These are phyloP conservation scores for Phataginus tetradactyla DNA, from an alignment of 2,797 vertebrate genomes.

Conservation along the genomic window DNA sequence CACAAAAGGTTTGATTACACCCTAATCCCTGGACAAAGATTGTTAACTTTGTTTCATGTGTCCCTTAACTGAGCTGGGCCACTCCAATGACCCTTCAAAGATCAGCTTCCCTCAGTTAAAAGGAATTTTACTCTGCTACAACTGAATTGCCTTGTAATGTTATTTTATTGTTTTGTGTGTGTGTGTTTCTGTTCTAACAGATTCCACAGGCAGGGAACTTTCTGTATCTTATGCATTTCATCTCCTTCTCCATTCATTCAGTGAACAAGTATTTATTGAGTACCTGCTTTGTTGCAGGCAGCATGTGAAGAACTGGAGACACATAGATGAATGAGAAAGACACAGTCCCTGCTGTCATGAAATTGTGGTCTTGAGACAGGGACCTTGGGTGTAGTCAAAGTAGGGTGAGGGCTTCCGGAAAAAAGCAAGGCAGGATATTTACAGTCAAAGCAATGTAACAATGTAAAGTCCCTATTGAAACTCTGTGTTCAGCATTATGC, in stretches of 20 bases:
- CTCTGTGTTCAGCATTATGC: too few relatives aligned
- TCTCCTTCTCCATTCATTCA: neutral
- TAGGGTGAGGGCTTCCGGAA: too few relatives aligned
- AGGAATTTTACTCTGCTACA: neutral
- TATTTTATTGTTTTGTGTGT: neutral
- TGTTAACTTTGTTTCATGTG: neutral
- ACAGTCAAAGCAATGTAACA: too few relatives aligned
- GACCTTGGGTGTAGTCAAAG: too few relatives aligned
- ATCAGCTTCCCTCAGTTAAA: neutral
- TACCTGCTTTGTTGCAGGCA: neutral
- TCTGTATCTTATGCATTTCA: slow-evolving; percentile 9
- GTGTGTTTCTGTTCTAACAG: neutral
- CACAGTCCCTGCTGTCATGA: neutral
- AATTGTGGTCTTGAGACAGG: neutral
- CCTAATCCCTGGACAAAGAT: slow-evolving; percentile 18
- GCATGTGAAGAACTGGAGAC: neutral
- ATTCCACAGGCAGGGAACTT: neutral
- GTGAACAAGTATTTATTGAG: slow-evolving; percentile 4
- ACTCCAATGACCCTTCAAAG: neutral
- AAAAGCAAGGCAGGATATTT: too few relatives aligned
- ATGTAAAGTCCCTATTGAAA: too few relatives aligned
- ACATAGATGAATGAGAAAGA: neutral
- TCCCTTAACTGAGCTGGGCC: neutral
- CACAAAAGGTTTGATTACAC: neutral
- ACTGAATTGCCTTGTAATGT: neutral